A percentile compares a stretch with the other conserved stretches of the same genome.
Conservation (phyloP, 2,113 vertebrate species). For the Brienomyrus brachyistius region DNA sequence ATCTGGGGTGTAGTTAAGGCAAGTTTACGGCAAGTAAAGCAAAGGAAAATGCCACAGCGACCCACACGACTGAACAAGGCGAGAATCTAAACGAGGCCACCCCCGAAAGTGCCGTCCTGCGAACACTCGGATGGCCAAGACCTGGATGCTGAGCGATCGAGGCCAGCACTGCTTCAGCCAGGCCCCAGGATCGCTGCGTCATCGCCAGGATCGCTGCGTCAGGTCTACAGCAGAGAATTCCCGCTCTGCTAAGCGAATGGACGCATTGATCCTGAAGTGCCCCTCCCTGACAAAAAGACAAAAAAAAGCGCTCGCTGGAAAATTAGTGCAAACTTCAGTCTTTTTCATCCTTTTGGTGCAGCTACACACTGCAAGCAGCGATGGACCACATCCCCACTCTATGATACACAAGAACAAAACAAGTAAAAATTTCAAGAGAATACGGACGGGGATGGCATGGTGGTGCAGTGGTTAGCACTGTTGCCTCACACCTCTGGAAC, state of each 20-base stretch:
- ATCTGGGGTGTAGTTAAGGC: not conserved
- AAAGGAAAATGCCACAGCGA: not conserved
- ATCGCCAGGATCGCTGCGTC: not conserved
- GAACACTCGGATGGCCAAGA: not conserved
- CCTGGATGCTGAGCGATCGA: not conserved
- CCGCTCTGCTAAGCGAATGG: not conserved
- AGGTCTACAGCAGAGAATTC: not conserved
- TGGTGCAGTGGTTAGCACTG: no score
- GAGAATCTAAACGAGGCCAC: not conserved
- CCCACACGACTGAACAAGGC: not conserved
- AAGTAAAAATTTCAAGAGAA: not conserved
- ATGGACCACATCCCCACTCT: not conserved
- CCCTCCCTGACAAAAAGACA: not conserved
- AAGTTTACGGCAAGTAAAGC: not conserved
- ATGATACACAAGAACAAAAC: not conserved
- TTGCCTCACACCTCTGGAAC: no score
- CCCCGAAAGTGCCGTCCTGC: not conserved
- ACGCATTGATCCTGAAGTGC: not conserved
- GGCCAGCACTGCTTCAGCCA: not conserved
- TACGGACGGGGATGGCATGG: not conserved
- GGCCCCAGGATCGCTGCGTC: not conserved
- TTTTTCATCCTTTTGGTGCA: not conserved
- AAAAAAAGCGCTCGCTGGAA: not conserved
- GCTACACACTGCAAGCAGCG: not conserved
- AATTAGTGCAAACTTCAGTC: not conserved